Evolutionary conservation across 2,888 invertebrate species (phyloP).

Genomic region (Platycnemis pennipes): DNA sequence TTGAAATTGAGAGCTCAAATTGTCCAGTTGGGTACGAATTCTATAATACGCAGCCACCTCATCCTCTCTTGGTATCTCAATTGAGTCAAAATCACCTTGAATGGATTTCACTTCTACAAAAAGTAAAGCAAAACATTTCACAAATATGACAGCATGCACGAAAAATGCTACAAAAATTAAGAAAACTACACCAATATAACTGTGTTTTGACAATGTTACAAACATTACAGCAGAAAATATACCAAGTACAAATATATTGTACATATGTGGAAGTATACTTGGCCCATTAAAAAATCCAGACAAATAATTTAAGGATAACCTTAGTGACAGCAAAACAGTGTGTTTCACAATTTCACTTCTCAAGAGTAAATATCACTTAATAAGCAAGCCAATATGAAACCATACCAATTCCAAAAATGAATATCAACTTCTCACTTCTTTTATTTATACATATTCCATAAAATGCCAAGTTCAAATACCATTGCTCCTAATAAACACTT

Average conservation of each 20-base stretch:
- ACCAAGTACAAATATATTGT: conserved; percentile 62
- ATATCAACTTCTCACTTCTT: no score
- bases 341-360: no score
- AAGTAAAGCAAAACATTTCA: conserved; percentile 69
- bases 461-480: no score
- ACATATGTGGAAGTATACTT: no score
- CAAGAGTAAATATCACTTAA: no score
- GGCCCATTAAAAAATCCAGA: no score
- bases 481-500: conserved; percentile 64
- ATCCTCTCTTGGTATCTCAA: conserved; percentile 87
- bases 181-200: background rate
- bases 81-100: conserved; percentile 83
- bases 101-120: conserved; percentile 84
- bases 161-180: conserved; percentile 50
- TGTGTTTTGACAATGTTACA: background rate
- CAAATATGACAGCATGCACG: conserved; percentile 26
- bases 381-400: no score
- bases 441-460: no score
- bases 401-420: no score
- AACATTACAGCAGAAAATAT: no score
- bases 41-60: conserved; percentile 91
- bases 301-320: no score
- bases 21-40: conserved; percentile 90
- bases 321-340: no score
- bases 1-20: conserved; percentile 88